Base-by-base conservation (phyloP, 2,797 vertebrate species). In the Sebastes steindachneri region DNA sequence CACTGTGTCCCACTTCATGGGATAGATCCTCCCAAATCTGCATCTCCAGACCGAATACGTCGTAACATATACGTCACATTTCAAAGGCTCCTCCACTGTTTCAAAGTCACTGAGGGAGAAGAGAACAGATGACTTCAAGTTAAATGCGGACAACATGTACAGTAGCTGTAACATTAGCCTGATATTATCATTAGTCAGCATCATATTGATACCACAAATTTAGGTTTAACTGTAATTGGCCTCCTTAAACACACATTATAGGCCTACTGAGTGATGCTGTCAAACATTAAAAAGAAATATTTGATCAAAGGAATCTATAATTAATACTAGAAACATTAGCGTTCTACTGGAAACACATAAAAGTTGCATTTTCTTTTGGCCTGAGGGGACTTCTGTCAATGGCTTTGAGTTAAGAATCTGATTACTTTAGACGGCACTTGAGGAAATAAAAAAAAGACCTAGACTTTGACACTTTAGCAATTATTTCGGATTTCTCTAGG, bases 1-100 rank as follows among this genome's bases (percentile, higher is more conserved):
- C 57, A 37, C 59, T 62, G 11, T 65, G 72, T 83, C 77, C 37
- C 60, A 71, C 41, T 55, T 78, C 48, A 59, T 55, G n/a, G 21
- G 10, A 41, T 69, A 8, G n/a, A 71, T 65, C 75, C 17, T 73
- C 26, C 0, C 0, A 73, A 79, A 57, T 72, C 75, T 9, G 51
- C 31, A 77, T 71, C 79, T 54, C 25, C 29, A 55, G 45, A 55
- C 33, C 2, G 0, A 64, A 66, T 73, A 75, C 3, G 4, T 68
- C 33, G 9, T 7, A 21, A 58, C 21, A 37, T 2, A 2, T 25
- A 66, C 51, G 31, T 59, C 29, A 67, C 26, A 53, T 25, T 73
- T 60, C 8, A 76, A 76, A 64, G 14, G 25, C 9, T 77, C 9
- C 10, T 28, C 9, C 10, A 21, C 9, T 51, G 9, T 57, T 72